Evolutionary conservation across 2,888 invertebrate genomes (phyloP).

Genomic region (Andrena camellia): DNA sequence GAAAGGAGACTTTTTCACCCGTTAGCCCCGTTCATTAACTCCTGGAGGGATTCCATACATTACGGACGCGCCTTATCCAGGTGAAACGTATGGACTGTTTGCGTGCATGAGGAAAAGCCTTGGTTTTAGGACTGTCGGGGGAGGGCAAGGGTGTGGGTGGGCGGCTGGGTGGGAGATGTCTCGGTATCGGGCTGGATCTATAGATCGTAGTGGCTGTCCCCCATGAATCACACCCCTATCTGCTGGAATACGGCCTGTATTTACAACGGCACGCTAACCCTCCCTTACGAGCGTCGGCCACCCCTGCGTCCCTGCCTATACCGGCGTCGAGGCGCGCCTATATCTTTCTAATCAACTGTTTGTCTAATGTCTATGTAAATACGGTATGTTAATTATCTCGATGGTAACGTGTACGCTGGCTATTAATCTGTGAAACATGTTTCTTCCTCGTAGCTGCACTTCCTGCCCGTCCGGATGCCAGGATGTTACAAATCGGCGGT

Average conservation of each 20-base stretch:
- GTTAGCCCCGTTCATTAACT: conserved; percentile 71
- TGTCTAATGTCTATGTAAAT: conserved; percentile 84
- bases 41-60: conserved; percentile 73
- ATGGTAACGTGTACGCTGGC: conserved; percentile 80
- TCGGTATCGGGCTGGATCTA: conserved; percentile 82
- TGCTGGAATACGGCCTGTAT: conserved; percentile 79
- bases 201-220: conserved; percentile 81
- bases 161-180: conserved; percentile 71
- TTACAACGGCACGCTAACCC: conserved; percentile 81
- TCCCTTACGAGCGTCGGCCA: conserved; percentile 58
- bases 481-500: conserved; percentile 56
- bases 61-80: conserved; percentile 76
- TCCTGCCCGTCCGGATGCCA: conserved; percentile 45
- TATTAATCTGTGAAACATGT: conserved; percentile 77
- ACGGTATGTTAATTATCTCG: conserved; percentile 83
- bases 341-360: conserved; percentile 84
- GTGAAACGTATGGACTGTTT: conserved; percentile 82
- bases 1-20: conserved; percentile 12
- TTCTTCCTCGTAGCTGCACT: conserved; percentile 69
- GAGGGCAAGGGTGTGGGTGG: conserved; percentile 17
- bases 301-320: conserved; percentile 31
- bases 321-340: conserved; percentile 70
- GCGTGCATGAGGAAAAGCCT: conserved; percentile 77
- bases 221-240: conserved; percentile 84
- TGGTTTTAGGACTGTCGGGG: conserved; percentile 56